Conservation (phyloP, 2,888 invertebrate genomes). For the Epirrita christyi region DNA sequence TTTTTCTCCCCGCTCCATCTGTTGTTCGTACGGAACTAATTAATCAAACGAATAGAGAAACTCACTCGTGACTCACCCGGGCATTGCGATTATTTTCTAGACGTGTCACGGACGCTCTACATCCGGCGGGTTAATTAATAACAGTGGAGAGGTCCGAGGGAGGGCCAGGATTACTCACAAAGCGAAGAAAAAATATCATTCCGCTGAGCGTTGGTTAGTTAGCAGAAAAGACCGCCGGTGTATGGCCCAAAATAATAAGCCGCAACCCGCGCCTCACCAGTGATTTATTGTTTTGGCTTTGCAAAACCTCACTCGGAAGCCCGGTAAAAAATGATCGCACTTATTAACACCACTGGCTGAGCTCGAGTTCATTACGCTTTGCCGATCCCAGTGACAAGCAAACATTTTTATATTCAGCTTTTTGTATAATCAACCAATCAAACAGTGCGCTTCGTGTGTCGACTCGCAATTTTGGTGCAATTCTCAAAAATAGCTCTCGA, state of each 20-base stretch:
- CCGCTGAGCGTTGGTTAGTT: slow-evolving; percentile 69
- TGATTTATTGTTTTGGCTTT: slow-evolving; percentile 82
- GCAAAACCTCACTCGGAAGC: slow-evolving; percentile 76
- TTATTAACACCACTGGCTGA: slow-evolving; percentile 75
- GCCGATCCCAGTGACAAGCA: slow-evolving; percentile 55
- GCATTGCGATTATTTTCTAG: slow-evolving; percentile 57
- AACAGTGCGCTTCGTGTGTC: slow-evolving; percentile 32
- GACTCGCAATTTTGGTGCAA: slow-evolving; percentile 13
- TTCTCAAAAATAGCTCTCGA: slow-evolving; percentile 14
- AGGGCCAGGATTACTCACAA: slow-evolving; percentile 45
- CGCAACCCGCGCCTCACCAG: slow-evolving; percentile 64
- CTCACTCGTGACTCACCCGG: slow-evolving; percentile 43
- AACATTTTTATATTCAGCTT: slow-evolving; percentile 51
- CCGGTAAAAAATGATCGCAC: slow-evolving; percentile 80
- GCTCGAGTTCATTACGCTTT: slow-evolving; percentile 70
- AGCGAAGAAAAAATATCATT: slow-evolving; percentile 68
- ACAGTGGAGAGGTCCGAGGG: slow-evolving; percentile 57
- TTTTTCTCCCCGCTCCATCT: slow-evolving; percentile 25
- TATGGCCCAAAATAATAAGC: slow-evolving; percentile 78
- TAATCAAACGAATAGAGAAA: slow-evolving; percentile 34
- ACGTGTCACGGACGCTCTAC: slow-evolving; percentile 58
- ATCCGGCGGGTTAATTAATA: slow-evolving; percentile 72
- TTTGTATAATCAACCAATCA: slow-evolving; percentile 49
- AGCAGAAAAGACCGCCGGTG: slow-evolving; percentile 66
- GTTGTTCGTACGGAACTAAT: slow-evolving; percentile 22